phyloP scores from a whole-genome alignment of 1,140 invertebrate species.

The Anoplolepis gracilipes region DNA sequence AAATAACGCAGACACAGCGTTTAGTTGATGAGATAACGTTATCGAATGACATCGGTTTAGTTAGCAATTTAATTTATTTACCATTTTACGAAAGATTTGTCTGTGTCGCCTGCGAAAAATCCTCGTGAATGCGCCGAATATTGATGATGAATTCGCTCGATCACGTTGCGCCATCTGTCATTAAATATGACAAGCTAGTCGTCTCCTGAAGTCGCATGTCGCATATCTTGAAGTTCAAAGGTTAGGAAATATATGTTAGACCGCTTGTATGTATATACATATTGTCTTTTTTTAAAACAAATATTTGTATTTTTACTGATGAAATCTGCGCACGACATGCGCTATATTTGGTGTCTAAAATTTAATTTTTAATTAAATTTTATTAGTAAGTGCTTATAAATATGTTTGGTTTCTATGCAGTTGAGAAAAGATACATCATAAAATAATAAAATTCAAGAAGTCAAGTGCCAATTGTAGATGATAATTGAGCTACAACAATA shows the following conservation, averaged over 20 bases:
- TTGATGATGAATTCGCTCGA: background rate
- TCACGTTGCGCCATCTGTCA: background rate
- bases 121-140: slow-evolving; percentile 45
- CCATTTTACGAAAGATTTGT: slow-evolving; percentile 76
- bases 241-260: background rate
- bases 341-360: no score
- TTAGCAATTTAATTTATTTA: slow-evolving; percentile 76
- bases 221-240: background rate
- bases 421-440: no score
- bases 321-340: no score
- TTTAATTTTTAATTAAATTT: no score
- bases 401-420: no score
- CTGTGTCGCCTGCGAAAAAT: slow-evolving; percentile 26
- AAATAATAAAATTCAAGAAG: no score
- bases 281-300: background rate
- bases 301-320: background rate
- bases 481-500: no score
- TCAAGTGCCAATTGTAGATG: no score
- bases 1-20: background rate
- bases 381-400: no score
- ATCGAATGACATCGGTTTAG: slow-evolving; percentile 45
- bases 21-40: background rate
- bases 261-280: no score
- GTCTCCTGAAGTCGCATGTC: background rate
- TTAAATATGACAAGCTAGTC: background rate